Evolutionary conservation across 2,797 vertebrate genomes (phyloP).

Genomic region (Chanos chanos): DNA sequence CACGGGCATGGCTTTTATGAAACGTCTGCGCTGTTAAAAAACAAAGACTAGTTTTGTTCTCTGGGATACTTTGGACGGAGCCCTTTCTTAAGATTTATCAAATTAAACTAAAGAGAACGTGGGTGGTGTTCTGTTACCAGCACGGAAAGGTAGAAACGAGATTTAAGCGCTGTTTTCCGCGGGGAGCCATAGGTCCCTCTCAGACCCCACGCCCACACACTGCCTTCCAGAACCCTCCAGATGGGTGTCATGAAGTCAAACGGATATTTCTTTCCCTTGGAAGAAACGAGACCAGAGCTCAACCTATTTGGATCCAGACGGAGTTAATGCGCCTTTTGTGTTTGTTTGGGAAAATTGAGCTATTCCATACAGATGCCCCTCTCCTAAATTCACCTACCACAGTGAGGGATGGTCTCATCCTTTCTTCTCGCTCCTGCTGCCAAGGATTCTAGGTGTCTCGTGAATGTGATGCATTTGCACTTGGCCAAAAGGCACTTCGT

Average conservation of each 20-base stretch:
- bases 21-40: slow-evolving; percentile 35
- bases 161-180: slow-evolving; percentile 35
- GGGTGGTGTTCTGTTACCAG: slow-evolving; percentile 44
- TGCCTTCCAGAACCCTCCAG: slow-evolving; percentile 26
- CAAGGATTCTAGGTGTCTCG: too few relatives aligned
- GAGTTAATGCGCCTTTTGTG: background rate
- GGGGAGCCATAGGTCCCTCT: slow-evolving; percentile 33
- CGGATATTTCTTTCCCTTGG: slow-evolving; percentile 24
- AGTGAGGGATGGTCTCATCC: too few relatives aligned
- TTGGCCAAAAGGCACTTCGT: too few relatives aligned
- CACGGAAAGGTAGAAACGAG: slow-evolving; percentile 32
- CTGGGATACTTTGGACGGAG: slow-evolving; percentile 30
- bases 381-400: too few relatives aligned
- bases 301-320: slow-evolving; percentile 21
- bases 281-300: slow-evolving; percentile 28
- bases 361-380: too few relatives aligned
- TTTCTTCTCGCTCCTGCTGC: too few relatives aligned
- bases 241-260: slow-evolving; percentile 4
- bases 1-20: slow-evolving; percentile 33
- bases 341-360: background rate
- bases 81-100: slow-evolving; percentile 43
- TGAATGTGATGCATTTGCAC: too few relatives aligned
- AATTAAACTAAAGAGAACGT: slow-evolving; percentile 39
- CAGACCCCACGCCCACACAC: slow-evolving; percentile 33
- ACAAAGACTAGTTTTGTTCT: slow-evolving; percentile 47